Evolutionary conservation across 2,113 vertebrate species (phyloP).

Genomic region (Burhinus oedicnemus): DNA sequence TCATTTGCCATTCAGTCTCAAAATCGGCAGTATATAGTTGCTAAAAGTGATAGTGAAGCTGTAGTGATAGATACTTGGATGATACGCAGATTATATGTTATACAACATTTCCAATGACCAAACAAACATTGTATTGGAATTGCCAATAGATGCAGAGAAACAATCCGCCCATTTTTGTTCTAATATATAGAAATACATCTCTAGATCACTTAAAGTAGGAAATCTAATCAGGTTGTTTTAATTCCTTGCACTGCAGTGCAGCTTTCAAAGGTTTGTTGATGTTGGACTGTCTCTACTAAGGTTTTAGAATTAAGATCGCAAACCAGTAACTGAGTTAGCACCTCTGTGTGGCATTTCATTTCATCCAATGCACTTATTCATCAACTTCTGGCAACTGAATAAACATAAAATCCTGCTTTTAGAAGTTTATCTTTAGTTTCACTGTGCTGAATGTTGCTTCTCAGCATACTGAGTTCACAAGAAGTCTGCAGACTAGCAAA

Average conservation of each 20-base stretch:
- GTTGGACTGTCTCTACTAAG: neutral
- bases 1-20: neutral
- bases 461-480: neutral
- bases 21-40: neutral
- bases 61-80: neutral
- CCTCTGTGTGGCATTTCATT: neutral
- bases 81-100: fast-evolving
- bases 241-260: neutral
- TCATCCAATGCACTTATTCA: neutral
- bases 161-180: fast-evolving
- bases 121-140: neutral
- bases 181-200: neutral
- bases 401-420: neutral
- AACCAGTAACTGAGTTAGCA: neutral
- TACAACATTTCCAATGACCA: neutral
- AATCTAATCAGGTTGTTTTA: neutral
- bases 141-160: neutral
- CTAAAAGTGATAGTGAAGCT: neutral
- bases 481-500: neutral
- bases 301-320: neutral
- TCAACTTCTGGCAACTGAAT: neutral
- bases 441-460: neutral
- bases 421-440: neutral
- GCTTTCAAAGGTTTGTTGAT: neutral
- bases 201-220: neutral